Conservation (phyloP, 1,140 invertebrate species). For the Brachionus calyciflorus region DNA sequence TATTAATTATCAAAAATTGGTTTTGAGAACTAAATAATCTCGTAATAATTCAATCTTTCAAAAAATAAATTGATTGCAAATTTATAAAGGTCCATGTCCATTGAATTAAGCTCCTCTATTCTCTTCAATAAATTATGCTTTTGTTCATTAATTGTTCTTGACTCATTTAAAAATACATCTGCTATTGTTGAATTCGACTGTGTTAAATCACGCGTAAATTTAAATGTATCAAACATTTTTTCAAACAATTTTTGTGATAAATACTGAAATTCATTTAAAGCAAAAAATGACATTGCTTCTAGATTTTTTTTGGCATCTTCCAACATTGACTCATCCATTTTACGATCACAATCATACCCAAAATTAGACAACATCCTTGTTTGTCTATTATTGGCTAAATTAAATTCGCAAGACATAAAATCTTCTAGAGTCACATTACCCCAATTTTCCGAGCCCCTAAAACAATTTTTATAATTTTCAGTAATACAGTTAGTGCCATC, state of each 20-base stretch:
- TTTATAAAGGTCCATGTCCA: constrained; percentile 88
- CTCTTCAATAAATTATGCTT: constrained; percentile 67
- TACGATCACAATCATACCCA: constrained; percentile 68
- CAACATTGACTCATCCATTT: constrained; percentile 72
- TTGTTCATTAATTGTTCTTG: constrained; percentile 66
- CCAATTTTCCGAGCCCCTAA: constrained; percentile 47
- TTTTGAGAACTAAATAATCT: background rate
- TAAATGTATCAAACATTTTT: constrained; percentile 82
- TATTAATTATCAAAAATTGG: too few relatives aligned
- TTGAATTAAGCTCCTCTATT: constrained; percentile 75
- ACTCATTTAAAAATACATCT: constrained; percentile 67
- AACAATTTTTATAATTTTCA: background rate
- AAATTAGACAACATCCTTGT: constrained; percentile 89
- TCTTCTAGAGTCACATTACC: constrained; percentile 66
- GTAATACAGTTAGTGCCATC: constrained; percentile 71
- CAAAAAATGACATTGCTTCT: background rate
- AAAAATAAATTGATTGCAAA: constrained; percentile 86
- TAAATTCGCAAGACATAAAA: constrained; percentile 83
- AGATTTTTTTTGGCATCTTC: constrained; percentile 59
- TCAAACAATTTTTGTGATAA: constrained; percentile 69
- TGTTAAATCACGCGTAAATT: constrained; percentile 80
- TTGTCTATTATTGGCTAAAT: constrained; percentile 91
- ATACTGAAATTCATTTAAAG: constrained; percentile 42
- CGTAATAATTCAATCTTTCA: constrained; percentile 68
- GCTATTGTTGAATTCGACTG: constrained; percentile 69